Evolutionary conservation across 2,797 vertebrate species (phyloP).

Genomic region (Peromyscus eremicus): DNA sequence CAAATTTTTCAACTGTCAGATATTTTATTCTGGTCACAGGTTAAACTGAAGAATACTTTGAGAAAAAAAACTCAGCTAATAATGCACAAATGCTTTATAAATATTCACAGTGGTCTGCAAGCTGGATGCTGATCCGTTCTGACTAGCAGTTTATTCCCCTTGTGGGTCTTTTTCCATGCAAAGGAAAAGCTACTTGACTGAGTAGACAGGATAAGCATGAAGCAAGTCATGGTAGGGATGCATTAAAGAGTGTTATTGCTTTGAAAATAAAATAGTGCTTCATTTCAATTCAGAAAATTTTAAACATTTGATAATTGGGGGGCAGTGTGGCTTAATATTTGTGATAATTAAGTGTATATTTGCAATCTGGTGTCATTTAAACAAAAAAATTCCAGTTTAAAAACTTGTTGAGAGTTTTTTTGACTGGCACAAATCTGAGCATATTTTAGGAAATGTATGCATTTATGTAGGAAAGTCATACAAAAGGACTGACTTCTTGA

Average conservation of each 20-base stretch:
- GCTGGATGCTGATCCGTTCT: constrained; percentile 42
- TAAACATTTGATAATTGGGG: constrained; percentile 64
- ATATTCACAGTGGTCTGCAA: constrained; percentile 60
- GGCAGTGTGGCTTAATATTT: constrained; percentile 17
- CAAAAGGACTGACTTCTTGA: neutral
- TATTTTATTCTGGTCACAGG: constrained; percentile 49
- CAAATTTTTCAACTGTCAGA: neutral
- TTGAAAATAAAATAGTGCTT: constrained; percentile 47
- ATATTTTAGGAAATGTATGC: constrained; percentile 23
- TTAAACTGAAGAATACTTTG: constrained; percentile 47
- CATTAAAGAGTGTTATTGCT: neutral
- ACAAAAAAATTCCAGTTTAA: constrained; percentile 48
- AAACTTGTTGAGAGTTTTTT: neutral
- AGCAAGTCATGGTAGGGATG: neutral
- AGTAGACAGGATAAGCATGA: constrained; percentile 14
- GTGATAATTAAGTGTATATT: neutral
- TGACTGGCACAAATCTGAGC: neutral
- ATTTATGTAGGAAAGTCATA: neutral
- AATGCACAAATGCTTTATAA: constrained; percentile 51
- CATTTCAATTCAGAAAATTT: constrained; percentile 67
- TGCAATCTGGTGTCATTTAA: neutral
- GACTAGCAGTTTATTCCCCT: constrained; percentile 49
- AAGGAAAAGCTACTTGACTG: constrained; percentile 48
- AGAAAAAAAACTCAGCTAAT: constrained; percentile 63
- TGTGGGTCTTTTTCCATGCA: constrained; percentile 58